Conservation (phyloP, 1,140 invertebrate species). For the Ptiloglossa arizonensis region DNA sequence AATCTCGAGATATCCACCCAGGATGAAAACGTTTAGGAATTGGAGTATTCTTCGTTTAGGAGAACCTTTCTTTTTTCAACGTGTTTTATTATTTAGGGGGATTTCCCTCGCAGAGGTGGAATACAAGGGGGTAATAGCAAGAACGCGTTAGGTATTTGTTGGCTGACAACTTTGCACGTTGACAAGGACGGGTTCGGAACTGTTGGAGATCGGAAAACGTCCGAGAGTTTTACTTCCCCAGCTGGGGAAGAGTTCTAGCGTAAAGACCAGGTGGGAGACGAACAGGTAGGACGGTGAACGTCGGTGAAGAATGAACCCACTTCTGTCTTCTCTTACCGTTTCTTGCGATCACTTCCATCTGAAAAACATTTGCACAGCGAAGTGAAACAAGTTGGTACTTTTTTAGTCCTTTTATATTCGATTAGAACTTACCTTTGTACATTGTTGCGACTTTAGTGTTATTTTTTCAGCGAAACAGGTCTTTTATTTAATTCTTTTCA, state of each 20-base stretch:
- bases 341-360: neutral
- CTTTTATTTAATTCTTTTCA: no score
- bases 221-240: conserved; percentile 72
- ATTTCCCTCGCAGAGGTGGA: no score
- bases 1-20: no score
- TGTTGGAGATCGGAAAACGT: conserved; percentile 73
- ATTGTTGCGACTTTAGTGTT: no score
- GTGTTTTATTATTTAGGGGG: neutral
- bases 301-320: conserved; percentile 41
- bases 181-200: conserved; percentile 67
- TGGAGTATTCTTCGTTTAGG: no score
- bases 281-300: conserved; percentile 60
- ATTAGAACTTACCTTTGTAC: no score
- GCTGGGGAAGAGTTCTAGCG: conserved; percentile 57
- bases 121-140: conserved; percentile 17
- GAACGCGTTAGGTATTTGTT: conserved; percentile 3
- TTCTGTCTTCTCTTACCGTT: conserved; percentile 36
- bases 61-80: no score
- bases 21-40: no score
- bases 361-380: neutral
- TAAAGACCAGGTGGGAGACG: conserved; percentile 57
- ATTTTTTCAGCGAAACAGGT: no score
- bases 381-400: no score
- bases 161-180: conserved; percentile 53
- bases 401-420: no score